These are phyloP conservation scores for Dendrolimus houi DNA, from an alignment of 2,888 invertebrate species.

Conservation along the genomic window DNA sequence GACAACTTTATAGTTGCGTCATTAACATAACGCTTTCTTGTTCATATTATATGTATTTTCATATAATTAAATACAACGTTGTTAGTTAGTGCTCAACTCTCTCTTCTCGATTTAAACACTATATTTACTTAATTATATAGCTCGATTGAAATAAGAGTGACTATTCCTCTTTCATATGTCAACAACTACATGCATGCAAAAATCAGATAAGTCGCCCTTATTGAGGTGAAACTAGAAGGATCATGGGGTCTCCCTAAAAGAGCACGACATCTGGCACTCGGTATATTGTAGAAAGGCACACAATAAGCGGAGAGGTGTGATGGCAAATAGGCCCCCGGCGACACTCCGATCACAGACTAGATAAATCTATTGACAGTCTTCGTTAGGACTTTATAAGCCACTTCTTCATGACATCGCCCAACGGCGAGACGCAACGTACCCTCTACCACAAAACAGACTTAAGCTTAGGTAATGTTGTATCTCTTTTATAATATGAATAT, in stretches of 20 bases:
- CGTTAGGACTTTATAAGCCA: conserved; percentile 53
- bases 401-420: conserved; percentile 43
- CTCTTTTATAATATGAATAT: too few relatives aligned
- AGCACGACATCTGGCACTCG: conserved; percentile 44
- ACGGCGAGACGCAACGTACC: conserved; percentile 34
- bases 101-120: not conserved
- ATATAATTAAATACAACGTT: not conserved
- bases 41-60: not conserved
- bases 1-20: not conserved
- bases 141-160: not conserved
- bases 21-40: not conserved
- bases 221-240: not conserved
- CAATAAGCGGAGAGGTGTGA: conserved; percentile 73
- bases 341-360: conserved; percentile 74
- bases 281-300: conserved; percentile 71
- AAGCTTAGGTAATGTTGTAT: too few relatives aligned
- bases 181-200: not conserved
- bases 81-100: not conserved
- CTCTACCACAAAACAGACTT: conserved; percentile 1
- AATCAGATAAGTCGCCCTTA: not conserved
- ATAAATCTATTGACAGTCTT: conserved; percentile 71
- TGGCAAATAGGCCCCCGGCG: conserved; percentile 70
- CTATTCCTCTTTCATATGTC: not conserved
- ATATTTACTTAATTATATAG: not conserved
- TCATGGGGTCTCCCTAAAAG: conserved; percentile 35